A percentile compares a stretch with the other conserved stretches of the same genome.
phyloP scores from a whole-genome alignment of 2,113 vertebrate genomes.

The Riparia riparia region DNA sequence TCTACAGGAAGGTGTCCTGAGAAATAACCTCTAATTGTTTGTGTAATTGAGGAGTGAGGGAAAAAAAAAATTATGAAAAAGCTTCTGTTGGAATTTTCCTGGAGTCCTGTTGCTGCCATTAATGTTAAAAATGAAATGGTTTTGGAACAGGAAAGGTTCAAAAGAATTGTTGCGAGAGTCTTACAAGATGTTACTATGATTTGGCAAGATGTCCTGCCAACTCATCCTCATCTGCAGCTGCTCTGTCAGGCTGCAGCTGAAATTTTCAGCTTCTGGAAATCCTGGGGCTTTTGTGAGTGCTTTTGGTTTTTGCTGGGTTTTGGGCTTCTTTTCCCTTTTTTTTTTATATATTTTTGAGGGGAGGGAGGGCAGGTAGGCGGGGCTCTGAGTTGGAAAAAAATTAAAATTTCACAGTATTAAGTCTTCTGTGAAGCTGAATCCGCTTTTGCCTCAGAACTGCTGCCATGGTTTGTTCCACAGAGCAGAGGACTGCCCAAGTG shows the following conservation, averaged over 20 bases:
- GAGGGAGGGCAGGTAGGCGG: background rate
- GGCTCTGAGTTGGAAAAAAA: background rate
- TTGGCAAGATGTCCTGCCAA: background rate
- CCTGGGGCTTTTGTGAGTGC: background rate
- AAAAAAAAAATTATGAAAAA: background rate
- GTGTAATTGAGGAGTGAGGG: background rate
- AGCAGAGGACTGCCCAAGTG: background rate
- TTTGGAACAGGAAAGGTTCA: background rate
- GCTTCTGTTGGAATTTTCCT: background rate
- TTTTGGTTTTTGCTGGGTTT: background rate
- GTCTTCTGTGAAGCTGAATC: background rate
- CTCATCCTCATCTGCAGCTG: background rate
- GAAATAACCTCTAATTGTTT: background rate
- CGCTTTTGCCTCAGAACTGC: background rate
- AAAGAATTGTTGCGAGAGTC: background rate
- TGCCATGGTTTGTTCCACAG: background rate
- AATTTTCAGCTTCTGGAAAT: background rate
- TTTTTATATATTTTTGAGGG: too few relatives aligned
- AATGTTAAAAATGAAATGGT: background rate
- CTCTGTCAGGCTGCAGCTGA: background rate
- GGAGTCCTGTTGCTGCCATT: background rate
- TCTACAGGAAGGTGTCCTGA: background rate
- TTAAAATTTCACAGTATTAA: background rate
- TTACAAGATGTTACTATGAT: background rate
- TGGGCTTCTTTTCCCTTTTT: rapidly evolving